Evolutionary conservation across 1,140 invertebrate species (phyloP).

Genomic region (Bombus vancouverensis): DNA sequence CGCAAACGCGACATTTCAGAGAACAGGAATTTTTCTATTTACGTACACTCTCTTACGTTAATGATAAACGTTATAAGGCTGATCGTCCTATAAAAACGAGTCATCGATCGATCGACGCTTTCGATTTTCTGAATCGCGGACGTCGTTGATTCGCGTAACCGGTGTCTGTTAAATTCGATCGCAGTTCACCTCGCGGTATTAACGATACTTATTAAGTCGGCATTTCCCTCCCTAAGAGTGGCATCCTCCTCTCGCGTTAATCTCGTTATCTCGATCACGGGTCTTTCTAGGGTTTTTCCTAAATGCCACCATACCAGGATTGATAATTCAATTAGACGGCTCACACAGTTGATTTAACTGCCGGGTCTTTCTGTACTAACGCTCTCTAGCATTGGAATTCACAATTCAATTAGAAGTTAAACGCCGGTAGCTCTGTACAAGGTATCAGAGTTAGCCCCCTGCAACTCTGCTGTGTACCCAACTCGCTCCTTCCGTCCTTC

Average conservation of each 20-base stretch:
- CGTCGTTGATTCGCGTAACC: no score
- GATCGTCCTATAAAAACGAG: no score
- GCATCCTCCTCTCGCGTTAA: slow-evolving; percentile 38
- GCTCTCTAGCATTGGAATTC: slow-evolving; percentile 71
- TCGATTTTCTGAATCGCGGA: neutral
- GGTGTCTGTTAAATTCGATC: neutral
- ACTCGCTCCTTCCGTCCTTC: slow-evolving; percentile 34
- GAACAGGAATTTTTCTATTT: neutral
- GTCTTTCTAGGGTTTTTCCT: slow-evolving; percentile 61
- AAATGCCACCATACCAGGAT: slow-evolving; percentile 62
- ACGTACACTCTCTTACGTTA: neutral
- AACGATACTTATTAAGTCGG: slow-evolving; percentile 17
- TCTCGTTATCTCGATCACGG: slow-evolving; percentile 67
- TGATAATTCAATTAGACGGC: slow-evolving; percentile 75
- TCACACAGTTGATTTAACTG: slow-evolving; percentile 77
- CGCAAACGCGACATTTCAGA: no score
- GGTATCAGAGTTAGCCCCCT: slow-evolving; percentile 73
- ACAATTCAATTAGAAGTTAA: slow-evolving; percentile 80
- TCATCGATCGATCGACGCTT: neutral
- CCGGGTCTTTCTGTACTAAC: slow-evolving; percentile 65
- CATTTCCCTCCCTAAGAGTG: neutral
- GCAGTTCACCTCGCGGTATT: neutral
- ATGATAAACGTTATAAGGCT: no score
- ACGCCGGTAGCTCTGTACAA: slow-evolving; percentile 73
- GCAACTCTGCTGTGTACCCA: slow-evolving; percentile 56